Evolutionary conservation across 2,888 invertebrate genomes (phyloP).

Genomic region (Acleris cristana): DNA sequence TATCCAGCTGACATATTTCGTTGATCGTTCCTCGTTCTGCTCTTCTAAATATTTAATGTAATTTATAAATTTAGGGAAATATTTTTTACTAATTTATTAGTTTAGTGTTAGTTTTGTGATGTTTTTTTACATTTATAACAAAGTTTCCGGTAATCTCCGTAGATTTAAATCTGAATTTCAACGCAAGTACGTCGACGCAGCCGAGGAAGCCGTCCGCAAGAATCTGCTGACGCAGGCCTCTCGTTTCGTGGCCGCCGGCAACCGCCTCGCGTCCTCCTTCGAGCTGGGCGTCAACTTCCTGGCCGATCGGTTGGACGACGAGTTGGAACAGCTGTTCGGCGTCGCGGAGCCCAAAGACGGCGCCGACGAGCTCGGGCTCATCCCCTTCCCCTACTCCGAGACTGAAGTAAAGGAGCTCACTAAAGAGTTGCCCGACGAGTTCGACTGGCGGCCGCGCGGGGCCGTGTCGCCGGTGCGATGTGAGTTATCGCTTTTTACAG

Average conservation of each 20-base stretch:
- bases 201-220: constrained; percentile 69
- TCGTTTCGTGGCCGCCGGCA: constrained; percentile 63
- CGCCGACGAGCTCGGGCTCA: constrained; percentile 42
- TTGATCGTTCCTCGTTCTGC: too few species aligned
- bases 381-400: constrained; percentile 58
- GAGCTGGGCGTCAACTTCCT: constrained; percentile 59
- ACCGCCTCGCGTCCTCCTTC: constrained; percentile 67
- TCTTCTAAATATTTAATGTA: neutral
- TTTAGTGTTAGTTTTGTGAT: too few species aligned
- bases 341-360: constrained; percentile 43
- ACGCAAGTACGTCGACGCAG: constrained; percentile 58
- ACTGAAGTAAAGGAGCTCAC: constrained; percentile 47
- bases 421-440: constrained; percentile 56
- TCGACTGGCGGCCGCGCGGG: constrained; percentile 71
- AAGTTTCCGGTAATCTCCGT: neutral
- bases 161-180: constrained; percentile 46
- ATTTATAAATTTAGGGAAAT: too few species aligned
- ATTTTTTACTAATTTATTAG: too few species aligned
- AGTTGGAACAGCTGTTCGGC: constrained; percentile 56
- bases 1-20: too few species aligned
- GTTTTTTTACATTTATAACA: too few species aligned
- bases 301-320: constrained; percentile 60
- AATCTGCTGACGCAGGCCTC: constrained; percentile 58
- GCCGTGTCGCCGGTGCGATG: constrained; percentile 68
- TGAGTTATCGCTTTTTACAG: constrained; percentile 45